phyloP scores from a whole-genome alignment of 1,140 invertebrate species.

The Lepidotrigona ventralis region DNA sequence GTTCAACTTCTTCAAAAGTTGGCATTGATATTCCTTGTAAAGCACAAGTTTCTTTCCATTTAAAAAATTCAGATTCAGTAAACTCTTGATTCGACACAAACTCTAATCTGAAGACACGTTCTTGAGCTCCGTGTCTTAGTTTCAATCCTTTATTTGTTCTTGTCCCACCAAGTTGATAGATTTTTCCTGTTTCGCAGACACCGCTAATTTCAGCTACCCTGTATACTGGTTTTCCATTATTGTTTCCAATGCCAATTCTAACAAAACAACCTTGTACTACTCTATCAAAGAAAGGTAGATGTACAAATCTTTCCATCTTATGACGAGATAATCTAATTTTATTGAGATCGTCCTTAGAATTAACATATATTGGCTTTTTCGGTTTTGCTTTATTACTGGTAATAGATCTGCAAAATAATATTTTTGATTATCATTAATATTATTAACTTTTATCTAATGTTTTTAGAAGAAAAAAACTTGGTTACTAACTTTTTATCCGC shows the following conservation, averaged over 20 bases:
- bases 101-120: slow-evolving; percentile 95
- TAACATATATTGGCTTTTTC: slow-evolving; percentile 85
- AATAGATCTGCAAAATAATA: slow-evolving; percentile 74
- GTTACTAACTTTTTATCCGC: slow-evolving; percentile 79
- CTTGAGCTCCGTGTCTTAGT: slow-evolving; percentile 91
- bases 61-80: slow-evolving; percentile 94
- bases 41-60: slow-evolving; percentile 94
- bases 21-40: slow-evolving; percentile 89
- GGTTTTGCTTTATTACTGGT: slow-evolving; percentile 76
- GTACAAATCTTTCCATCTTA: slow-evolving; percentile 97
- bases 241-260: slow-evolving; percentile 96
- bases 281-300: slow-evolving; percentile 96
- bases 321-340: slow-evolving; percentile 93
- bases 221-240: slow-evolving; percentile 94
- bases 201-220: slow-evolving; percentile 96
- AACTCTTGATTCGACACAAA: slow-evolving; percentile 99
- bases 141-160: slow-evolving; percentile 94
- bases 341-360: slow-evolving; percentile 90
- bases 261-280: slow-evolving; percentile 97
- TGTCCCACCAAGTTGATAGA: slow-evolving; percentile 94
- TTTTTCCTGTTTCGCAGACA: slow-evolving; percentile 96
- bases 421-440: not conserved
- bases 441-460: not conserved
- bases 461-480: slow-evolving; percentile 16
- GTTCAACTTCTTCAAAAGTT: slow-evolving; percentile 90